Conservation (phyloP, 1,140 invertebrate species). For the Glossosoma conforme region DNA sequence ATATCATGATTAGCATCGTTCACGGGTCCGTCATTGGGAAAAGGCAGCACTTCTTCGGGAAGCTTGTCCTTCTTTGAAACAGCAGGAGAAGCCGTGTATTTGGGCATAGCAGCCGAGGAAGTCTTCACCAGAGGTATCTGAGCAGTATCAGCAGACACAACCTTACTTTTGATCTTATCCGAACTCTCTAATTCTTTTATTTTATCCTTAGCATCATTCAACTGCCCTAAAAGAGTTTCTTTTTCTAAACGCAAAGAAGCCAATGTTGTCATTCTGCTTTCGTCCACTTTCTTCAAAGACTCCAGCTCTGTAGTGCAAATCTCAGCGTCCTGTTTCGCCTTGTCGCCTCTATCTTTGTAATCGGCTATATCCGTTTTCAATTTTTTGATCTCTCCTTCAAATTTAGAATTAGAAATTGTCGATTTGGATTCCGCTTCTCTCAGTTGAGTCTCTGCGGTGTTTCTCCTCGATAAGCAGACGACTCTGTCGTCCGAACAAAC, state of each 20-base stretch:
- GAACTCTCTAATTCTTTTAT: constrained; percentile 15
- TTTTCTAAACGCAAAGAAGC: constrained; percentile 42
- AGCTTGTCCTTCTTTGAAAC: not conserved
- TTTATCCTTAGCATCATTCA: constrained; percentile 35
- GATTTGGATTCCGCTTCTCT: constrained; percentile 8
- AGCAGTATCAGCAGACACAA: too few species aligned
- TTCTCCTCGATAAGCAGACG: constrained; percentile 15
- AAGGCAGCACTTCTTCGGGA: constrained; percentile 9
- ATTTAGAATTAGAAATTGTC: constrained; percentile 1
- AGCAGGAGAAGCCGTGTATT: not conserved
- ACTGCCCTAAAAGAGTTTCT: constrained; percentile 34
- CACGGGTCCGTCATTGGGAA: constrained; percentile 18
- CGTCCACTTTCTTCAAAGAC: constrained; percentile 41
- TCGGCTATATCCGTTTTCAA: constrained; percentile 12
- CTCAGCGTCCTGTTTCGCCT: constrained; percentile 34
- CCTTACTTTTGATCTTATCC: too few species aligned
- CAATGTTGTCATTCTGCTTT: constrained; percentile 37
- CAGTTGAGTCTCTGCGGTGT: constrained; percentile 8
- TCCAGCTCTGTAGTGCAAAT: constrained; percentile 43
- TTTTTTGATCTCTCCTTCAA: constrained; percentile 7
- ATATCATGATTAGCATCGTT: constrained; percentile 21
- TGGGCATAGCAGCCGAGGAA: not conserved
- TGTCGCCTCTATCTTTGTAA: constrained; percentile 24
- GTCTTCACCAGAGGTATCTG: too few species aligned
- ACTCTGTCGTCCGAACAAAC: constrained; percentile 31